Percentiles rank a stretch among this genome's conserved stretches.
These are phyloP conservation scores for Pedetes capensis DNA, from an alignment of 2,113 vertebrate genomes.

Conservation along the genomic window DNA sequence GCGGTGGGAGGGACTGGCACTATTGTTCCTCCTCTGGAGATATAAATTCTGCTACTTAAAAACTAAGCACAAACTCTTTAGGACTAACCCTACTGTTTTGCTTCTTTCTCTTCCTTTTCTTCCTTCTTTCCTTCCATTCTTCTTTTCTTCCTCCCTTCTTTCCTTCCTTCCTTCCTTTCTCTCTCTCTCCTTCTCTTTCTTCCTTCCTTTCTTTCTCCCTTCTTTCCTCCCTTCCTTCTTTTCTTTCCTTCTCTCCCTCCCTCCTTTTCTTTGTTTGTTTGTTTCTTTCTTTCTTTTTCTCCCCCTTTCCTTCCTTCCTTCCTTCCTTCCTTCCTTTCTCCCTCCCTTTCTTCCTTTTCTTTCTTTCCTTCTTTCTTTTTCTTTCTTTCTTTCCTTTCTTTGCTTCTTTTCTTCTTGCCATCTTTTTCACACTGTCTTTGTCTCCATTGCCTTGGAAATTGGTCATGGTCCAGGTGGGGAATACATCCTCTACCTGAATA, in stretches of 20 bases:
- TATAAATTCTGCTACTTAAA: background rate
- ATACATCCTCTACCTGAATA: background rate
- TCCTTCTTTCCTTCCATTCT: background rate
- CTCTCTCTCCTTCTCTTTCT: background rate
- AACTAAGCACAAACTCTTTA: background rate
- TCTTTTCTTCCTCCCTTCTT: too few species aligned
- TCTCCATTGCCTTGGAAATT: background rate
- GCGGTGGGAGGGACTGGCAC: rapidly evolving
- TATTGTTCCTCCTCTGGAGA: background rate
- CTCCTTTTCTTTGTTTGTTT: too few species aligned
- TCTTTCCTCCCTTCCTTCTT: background rate
- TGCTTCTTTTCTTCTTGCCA: background rate
- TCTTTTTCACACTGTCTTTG: background rate
- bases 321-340: background rate
- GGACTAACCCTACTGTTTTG: background rate
- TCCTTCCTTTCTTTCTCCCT: background rate
- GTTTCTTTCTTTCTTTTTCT: background rate
- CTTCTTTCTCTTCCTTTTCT: background rate
- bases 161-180: background rate
- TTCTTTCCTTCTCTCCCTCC: background rate
- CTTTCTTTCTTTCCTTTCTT: background rate
- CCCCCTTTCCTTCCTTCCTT: background rate
- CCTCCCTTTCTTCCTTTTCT: background rate
- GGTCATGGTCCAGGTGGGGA: background rate
- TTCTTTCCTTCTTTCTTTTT: background rate